These are phyloP conservation scores for Oeneis ivallda DNA, from an alignment of 2,888 invertebrate species.

Conservation along the genomic window DNA sequence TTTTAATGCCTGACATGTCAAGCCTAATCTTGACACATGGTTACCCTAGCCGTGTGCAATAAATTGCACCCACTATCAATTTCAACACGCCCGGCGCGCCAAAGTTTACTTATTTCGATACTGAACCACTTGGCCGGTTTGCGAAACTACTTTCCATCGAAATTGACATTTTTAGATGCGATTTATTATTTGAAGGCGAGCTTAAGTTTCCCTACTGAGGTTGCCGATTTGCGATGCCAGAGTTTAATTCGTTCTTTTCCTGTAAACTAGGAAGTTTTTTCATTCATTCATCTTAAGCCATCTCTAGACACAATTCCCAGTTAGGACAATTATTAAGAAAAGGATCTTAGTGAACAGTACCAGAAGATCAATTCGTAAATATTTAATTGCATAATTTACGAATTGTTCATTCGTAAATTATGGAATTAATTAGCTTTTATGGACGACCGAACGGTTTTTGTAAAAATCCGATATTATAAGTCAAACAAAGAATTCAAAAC, in stretches of 20 bases:
- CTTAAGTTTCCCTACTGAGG: conserved; percentile 16
- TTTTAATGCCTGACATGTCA: conserved; percentile 15
- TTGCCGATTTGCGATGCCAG: conserved; percentile 4
- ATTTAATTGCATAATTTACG: no score
- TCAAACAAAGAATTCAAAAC: background rate
- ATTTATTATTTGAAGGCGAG: conserved; percentile 19
- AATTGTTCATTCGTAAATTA: no score
- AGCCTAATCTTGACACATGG: conserved; percentile 22
- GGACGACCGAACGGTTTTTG: no score
- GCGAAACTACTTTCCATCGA: conserved; percentile 24
- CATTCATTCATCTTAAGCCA: background rate
- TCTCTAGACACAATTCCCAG: no score
- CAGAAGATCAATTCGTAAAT: no score
- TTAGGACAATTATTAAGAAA: no score
- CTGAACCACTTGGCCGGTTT: conserved; percentile 23
- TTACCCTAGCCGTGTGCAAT: conserved; percentile 25
- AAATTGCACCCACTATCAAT: conserved; percentile 34
- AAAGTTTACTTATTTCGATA: conserved; percentile 32
- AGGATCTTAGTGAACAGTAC: no score
- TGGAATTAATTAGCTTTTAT: no score
- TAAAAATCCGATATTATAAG: background rate
- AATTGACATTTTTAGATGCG: conserved; percentile 28
- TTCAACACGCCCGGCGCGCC: conserved; percentile 27
- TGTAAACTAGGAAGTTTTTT: no score
- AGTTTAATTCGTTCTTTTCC: background rate